phyloP scores from a whole-genome alignment of 2,888 invertebrate genomes.

The Ischnus inquisitorius region DNA sequence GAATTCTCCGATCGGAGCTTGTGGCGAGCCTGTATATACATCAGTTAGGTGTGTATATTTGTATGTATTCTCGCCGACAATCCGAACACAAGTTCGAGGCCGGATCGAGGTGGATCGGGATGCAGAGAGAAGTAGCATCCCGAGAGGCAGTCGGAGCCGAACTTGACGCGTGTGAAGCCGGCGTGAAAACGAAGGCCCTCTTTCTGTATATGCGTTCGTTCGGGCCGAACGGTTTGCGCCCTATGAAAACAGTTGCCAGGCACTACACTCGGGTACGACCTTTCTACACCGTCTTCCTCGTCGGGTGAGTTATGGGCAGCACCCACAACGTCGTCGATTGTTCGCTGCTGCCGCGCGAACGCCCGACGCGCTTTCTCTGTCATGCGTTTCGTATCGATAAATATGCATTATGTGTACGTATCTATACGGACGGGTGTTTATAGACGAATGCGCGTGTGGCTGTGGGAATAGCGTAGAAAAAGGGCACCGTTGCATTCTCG shows the following conservation, averaged over 20 bases:
- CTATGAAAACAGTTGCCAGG: conserved; percentile 61
- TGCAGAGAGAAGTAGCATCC: conserved; percentile 59
- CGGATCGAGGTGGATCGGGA: conserved; percentile 25
- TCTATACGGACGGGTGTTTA: neutral
- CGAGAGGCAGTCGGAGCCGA: conserved; percentile 38
- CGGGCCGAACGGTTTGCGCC: conserved; percentile 48
- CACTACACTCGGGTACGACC: conserved; percentile 33
- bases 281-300: conserved; percentile 56
- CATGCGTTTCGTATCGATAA: conserved; percentile 46
- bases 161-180: conserved; percentile 61
- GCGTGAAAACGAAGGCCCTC: conserved; percentile 23
- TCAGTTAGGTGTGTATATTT: conserved; percentile 3
- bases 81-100: neutral
- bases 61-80: conserved; percentile 5
- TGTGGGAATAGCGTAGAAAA: conserved; percentile 18
- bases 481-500: conserved; percentile 49
- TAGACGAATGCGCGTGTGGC: conserved; percentile 1
- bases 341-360: conserved; percentile 39
- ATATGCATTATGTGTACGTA: conserved; percentile 25
- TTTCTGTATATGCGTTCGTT: conserved; percentile 37
- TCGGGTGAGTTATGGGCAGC: conserved; percentile 62
- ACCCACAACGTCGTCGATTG: conserved; percentile 59
- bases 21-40: neutral
- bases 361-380: conserved; percentile 58
- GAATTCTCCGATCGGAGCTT: conserved; percentile 23